Base-by-base conservation (phyloP, 2,888 invertebrate genomes). In the Nymphalis polychloros region DNA sequence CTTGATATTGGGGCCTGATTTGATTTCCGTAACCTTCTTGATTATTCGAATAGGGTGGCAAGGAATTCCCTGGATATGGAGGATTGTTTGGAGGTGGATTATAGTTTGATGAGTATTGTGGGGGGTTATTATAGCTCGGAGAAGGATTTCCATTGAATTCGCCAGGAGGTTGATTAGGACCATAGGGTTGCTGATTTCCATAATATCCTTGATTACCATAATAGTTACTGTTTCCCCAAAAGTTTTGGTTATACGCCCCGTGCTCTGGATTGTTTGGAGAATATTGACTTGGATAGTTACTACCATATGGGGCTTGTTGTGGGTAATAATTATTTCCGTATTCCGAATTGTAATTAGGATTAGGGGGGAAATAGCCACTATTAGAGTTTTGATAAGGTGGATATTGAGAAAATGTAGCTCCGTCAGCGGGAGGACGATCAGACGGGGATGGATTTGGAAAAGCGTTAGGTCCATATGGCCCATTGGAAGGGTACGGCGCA, bases 301-400 rank as follows among this genome's bases (percentile, higher is more conserved):
- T 88, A 27, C 82, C 79, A 52, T 86, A 89, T 0, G 86, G 85
- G 7, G 85, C 82, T 73, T 81, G 87, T 69, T 90, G 91, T 62
- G 85, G 88, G 68, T 92, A 93, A 76, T 90, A 92, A 72, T 88
- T 89, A 63, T 75, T 81, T 31, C 88, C 88, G 68, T 87, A 91
- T 73, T 91, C 91, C 73, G 89, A 88, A 68, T 88, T 89, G 72
- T 87, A 93, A 2, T 81, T 82, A 78, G 88, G 92, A 74, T 93
- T 94, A 47, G 93, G 93, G 19, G 94, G 93, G 77, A 93, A 91
- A 65, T 86, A 91, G 0, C 89, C 89, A 7, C 85, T 79, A 1
- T 79, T 79, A 7, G 82, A 78, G 72, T 89, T 88, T 69, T 88
- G 92, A 66, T 90, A 92, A 65, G 89, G 87, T 0, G 87, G 84